phyloP scores from a whole-genome alignment of 2,113 vertebrate genomes.

The Etia nguti region DNA sequence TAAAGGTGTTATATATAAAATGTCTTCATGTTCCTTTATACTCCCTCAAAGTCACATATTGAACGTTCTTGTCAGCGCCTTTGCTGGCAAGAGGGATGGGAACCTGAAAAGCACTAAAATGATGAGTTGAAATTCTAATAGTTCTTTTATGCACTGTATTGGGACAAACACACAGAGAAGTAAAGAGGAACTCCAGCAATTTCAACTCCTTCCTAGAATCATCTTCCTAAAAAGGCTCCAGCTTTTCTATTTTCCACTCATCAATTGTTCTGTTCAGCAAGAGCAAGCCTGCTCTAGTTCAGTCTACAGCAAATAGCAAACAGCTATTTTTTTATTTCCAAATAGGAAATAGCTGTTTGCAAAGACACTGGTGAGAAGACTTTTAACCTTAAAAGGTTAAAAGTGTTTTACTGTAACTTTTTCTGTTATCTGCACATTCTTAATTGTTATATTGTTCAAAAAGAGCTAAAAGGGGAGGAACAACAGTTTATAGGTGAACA shows the following conservation, averaged over 20 bases:
- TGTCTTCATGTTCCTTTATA: background rate
- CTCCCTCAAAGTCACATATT: background rate
- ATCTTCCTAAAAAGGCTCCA: conserved; percentile 28
- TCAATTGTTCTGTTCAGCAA: background rate
- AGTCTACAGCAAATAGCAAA: background rate
- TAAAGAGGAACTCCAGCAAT: conserved; percentile 20
- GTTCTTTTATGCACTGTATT: conserved; percentile 12
- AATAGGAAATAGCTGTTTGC: background rate
- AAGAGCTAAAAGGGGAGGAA: background rate
- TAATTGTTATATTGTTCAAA: background rate
- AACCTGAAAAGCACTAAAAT: background rate
- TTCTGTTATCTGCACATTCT: background rate
- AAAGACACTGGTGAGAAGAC: no score
- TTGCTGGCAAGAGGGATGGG: background rate
- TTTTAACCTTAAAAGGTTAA: background rate
- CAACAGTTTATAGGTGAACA: background rate
- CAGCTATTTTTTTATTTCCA: background rate
- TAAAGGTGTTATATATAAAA: background rate
- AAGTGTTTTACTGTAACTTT: background rate
- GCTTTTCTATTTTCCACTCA: conserved; percentile 43
- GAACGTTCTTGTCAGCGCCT: background rate
- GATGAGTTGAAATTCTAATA: conserved; percentile 9
- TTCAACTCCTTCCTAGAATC: conserved; percentile 32
- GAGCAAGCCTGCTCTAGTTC: background rate
- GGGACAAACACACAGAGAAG: background rate